Conservation (phyloP, 2,113 vertebrate genomes). For the Mastomys natalensis region DNA sequence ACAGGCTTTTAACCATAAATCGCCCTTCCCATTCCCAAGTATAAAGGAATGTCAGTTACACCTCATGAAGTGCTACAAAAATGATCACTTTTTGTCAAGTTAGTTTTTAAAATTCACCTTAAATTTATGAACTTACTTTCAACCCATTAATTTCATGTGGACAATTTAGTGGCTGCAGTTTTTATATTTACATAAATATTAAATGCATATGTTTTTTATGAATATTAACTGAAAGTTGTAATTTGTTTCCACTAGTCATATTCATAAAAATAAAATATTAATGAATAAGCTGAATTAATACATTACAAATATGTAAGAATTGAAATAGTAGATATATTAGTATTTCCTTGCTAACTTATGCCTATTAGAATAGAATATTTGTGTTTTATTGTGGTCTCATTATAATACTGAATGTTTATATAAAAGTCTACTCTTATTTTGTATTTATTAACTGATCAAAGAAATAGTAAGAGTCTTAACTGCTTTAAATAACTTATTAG, state of each 20-base stretch:
- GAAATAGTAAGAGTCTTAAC: neutral
- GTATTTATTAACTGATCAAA: slow-evolving; percentile 32
- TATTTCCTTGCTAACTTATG: slow-evolving; percentile 41
- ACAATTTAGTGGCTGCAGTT: slow-evolving; percentile 13
- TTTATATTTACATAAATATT: slow-evolving; percentile 45
- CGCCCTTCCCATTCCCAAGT: neutral
- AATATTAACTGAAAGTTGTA: slow-evolving; percentile 47
- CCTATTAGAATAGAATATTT: slow-evolving; percentile 28
- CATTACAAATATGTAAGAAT: slow-evolving; percentile 12
- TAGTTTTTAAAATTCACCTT: slow-evolving; percentile 21
- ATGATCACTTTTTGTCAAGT: slow-evolving; percentile 39
- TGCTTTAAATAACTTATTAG: slow-evolving; percentile 30
- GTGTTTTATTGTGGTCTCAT: slow-evolving; percentile 23
- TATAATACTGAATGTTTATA: slow-evolving; percentile 20
- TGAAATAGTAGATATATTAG: neutral
- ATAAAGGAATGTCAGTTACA: slow-evolving; percentile 23
- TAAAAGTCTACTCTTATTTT: slow-evolving; percentile 40
- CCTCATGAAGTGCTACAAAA: slow-evolving; percentile 32
- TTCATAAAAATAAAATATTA: slow-evolving; percentile 41
- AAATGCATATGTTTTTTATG: neutral
- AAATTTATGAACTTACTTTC: slow-evolving; percentile 6
- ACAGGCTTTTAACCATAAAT: slow-evolving; percentile 28
- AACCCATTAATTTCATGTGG: neutral
- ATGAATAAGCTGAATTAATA: slow-evolving; percentile 26
- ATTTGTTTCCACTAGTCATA: neutral